Base-by-base conservation (phyloP, 2,797 vertebrate species). In the Lacerta viridis region DNA sequence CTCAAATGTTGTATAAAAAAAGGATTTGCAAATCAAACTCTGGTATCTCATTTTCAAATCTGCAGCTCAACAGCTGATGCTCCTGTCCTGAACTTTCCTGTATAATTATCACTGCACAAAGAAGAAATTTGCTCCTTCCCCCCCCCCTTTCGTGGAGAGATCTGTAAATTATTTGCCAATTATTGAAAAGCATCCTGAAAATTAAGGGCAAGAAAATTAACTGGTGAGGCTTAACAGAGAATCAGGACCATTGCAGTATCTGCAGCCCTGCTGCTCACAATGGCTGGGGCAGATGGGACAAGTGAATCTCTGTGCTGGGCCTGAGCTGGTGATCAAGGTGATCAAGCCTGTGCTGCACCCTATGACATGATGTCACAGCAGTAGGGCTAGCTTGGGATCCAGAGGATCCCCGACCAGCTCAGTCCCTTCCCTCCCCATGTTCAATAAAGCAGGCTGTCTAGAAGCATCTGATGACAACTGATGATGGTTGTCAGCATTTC, bases 401-500 rank as follows among this genome's bases (percentile, higher is more conserved):
- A 69, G 68, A 69, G 29, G 9, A 29, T 69, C 23, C 29, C 68
- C 1, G 0, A 11, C 29, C 68, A 25, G 20, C 66, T 68, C 25
- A 27, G 9, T 29, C 68, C 27, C 10, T 29, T 10, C 23, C 68
- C 27, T 1, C 68, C 68, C 8, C 68, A 64, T 64, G 61, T 64
- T 64, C 61, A 64, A 18, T 64, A 23, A 23, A 64, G 0, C 20
- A 64, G 61, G 20, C 20, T 23, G 20, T 64, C 61, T 64, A 5
- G 61, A 64, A 64, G 20, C 20, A 18, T 84, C 86, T 33, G 81
- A 92, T 80, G 33, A 33, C 33, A 33, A 33, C 76, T 92, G 83
- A 92, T 88, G 87, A 85, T 88, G 89, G 84, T 86, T 93, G 90
- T 93, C 77, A 86, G 18, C 77, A 84, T 90, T 92, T 90, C 89